These are phyloP conservation scores for Chaetorhynchus papuensis DNA, from an alignment of 2,113 vertebrate genomes.

Conservation along the genomic window DNA sequence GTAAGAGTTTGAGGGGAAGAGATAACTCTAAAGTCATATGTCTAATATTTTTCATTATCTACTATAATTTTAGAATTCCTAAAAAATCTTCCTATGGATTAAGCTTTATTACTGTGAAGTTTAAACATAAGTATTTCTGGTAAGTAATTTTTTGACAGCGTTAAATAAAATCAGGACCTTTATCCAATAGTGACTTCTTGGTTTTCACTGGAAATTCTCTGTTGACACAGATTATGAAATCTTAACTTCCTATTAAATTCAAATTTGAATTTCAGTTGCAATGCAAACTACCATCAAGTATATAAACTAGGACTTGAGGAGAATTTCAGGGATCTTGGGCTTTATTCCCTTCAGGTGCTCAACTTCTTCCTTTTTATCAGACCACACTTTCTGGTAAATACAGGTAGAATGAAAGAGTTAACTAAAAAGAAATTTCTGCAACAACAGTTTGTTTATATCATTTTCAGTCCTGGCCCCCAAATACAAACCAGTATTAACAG, in stretches of 20 bases:
- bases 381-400: background rate
- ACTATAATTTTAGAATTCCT: background rate
- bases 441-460: slow-evolving; percentile 73
- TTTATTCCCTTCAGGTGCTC: background rate
- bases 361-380: background rate
- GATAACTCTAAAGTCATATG: background rate
- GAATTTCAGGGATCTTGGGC: background rate
- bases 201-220: background rate
- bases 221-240: background rate
- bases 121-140: background rate
- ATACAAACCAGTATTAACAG: slow-evolving; percentile 69
- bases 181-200: background rate
- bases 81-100: background rate
- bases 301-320: background rate
- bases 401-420: slow-evolving; percentile 56
- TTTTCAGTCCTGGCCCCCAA: slow-evolving; percentile 68
- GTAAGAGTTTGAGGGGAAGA: background rate
- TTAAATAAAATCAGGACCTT: background rate
- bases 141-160: background rate
- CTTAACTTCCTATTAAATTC: background rate
- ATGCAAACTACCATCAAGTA: background rate
- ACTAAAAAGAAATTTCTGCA: slow-evolving; percentile 55
- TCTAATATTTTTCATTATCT: background rate
- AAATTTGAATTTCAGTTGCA: background rate
- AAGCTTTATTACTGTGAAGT: background rate